Evolutionary conservation across 2,113 vertebrate species (phyloP).

Genomic region (Hippoglossus stenolepis): DNA sequence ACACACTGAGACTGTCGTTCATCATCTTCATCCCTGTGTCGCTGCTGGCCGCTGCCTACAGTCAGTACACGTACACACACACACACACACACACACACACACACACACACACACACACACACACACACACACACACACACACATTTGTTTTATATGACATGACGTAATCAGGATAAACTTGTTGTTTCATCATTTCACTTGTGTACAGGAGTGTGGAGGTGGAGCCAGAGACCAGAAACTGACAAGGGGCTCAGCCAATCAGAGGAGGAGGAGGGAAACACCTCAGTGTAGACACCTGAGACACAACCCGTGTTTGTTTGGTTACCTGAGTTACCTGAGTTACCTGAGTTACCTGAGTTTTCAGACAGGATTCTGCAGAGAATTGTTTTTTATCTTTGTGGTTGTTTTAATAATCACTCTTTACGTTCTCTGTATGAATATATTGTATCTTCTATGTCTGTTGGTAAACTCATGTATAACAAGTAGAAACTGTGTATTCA

Average conservation of each 20-base stretch:
- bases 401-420: too few species aligned
- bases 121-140: slow-evolving; percentile 12
- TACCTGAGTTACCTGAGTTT: too few species aligned
- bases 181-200: background rate
- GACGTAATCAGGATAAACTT: background rate
- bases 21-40: slow-evolving; percentile 61
- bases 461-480: too few species aligned
- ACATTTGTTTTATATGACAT: background rate
- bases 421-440: too few species aligned
- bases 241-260: slow-evolving; percentile 21
- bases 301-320: too few species aligned
- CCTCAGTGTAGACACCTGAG: slow-evolving; percentile 7
- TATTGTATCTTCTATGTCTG: too few species aligned
- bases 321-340: too few species aligned
- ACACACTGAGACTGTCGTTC: slow-evolving; percentile 54
- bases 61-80: slow-evolving; percentile 26
- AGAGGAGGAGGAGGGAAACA: slow-evolving; percentile 26
- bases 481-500: too few species aligned
- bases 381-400: too few species aligned
- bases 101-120: slow-evolving; percentile 7
- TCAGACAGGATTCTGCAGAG: too few species aligned
- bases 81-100: slow-evolving; percentile 21
- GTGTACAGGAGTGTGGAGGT: slow-evolving; percentile 36
- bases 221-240: background rate
- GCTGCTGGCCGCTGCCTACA: slow-evolving; percentile 36